Evolutionary conservation across 2,113 vertebrate species (phyloP).

Genomic region (Platysternon megacephalum): DNA sequence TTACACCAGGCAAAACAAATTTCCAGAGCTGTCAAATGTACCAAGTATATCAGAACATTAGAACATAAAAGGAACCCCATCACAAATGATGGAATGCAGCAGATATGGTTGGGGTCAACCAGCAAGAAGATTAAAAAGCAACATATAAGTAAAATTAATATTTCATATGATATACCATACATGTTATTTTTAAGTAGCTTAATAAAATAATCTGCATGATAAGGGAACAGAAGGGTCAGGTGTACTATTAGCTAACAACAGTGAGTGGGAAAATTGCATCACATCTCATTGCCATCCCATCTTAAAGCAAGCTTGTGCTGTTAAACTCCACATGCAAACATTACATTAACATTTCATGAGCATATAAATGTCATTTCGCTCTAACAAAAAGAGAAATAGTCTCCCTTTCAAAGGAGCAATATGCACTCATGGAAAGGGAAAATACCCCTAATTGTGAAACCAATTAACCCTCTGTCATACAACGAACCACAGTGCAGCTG

Average conservation of each 20-base stretch:
- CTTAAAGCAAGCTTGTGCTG: background rate
- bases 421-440: background rate
- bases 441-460: background rate
- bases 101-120: background rate
- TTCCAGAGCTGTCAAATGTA: background rate
- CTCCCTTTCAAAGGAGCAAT: background rate
- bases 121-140: background rate
- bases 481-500: background rate
- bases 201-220: background rate
- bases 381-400: background rate
- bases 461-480: background rate
- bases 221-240: background rate
- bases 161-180: background rate
- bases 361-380: background rate
- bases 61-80: background rate
- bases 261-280: background rate
- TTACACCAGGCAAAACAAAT: background rate
- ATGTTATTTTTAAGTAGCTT: background rate
- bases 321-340: background rate
- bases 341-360: background rate
- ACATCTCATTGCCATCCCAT: background rate
- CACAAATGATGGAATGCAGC: background rate
- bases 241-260: background rate
- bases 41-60: background rate
- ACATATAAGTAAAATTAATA: background rate